Base-by-base conservation (phyloP, 1,140 invertebrate species). In the Scaptomyza pallida region DNA sequence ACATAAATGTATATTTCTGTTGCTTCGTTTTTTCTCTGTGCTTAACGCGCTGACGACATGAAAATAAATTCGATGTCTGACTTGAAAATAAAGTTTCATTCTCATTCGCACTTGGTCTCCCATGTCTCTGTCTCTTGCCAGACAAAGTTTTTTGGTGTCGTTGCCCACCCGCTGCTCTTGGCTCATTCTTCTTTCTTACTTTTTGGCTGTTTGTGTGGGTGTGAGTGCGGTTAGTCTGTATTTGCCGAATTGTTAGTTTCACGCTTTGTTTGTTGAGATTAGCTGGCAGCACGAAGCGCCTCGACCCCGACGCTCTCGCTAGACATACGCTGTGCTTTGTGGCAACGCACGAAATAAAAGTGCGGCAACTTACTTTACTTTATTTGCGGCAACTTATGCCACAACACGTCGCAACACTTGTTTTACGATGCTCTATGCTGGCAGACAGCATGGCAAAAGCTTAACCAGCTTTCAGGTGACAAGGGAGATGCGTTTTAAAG, bases 241-340 rank as follows among this genome's bases (percentile, higher is more conserved):
- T 86, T 82, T 88, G 83, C 78, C 65, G 83, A 88, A 89, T 88
- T 88, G 82, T 88, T 88, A 88, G 82, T 88, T 88, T 88, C 82
- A 88, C 83, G 82, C 82, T 88, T 88, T 88, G 82, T 89, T 88
- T 88, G 83, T 78, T 82, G 71, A 88, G 82, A 88, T 88, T 88
- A 88, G 78, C 82, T 82, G 73, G 81, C 72, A 69, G 78, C 74
- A 60, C 57, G 67, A 26, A n/a, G 0, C 19, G 9, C 6, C 26
- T 16, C 15, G 6, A 48, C 21, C 23, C 37, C 6, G 17, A 15
- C 15, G 35, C 19, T 43, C 61, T 59, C 23, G 67, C 64, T 69
- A 73, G 51, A 37, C 23, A 19, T 47, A 41, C 8, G 17, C 69
- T 48, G 43, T 63, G 64, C 63, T 73, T 63, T 61, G n/a, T 64